phyloP scores from a whole-genome alignment of 2,113 vertebrate species.

The Eleginops maclovinus region DNA sequence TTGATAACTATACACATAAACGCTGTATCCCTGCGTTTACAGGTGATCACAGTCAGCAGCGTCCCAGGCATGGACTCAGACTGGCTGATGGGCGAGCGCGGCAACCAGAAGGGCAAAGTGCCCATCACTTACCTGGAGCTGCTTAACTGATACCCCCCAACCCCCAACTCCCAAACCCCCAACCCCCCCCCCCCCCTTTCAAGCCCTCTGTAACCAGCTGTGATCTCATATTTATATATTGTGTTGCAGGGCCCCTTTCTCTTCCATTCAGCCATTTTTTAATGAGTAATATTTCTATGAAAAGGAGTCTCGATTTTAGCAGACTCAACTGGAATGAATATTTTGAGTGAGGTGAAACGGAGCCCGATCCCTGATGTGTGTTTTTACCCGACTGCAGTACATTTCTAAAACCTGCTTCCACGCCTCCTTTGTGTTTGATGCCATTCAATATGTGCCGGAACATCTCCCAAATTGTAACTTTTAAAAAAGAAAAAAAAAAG shows the following conservation, averaged over 20 bases:
- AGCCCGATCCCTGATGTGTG: slow-evolving; percentile 25
- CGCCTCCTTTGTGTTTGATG: slow-evolving; percentile 81
- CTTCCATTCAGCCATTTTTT: slow-evolving; percentile 44
- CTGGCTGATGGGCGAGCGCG: slow-evolving; percentile 98
- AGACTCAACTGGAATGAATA: slow-evolving; percentile 33
- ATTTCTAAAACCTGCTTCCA: slow-evolving; percentile 84
- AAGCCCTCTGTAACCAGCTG: slow-evolving; percentile 57
- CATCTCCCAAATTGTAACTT: slow-evolving; percentile 56
- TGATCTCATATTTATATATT: slow-evolving; percentile 87
- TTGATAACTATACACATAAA: neutral
- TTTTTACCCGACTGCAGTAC: slow-evolving; percentile 78
- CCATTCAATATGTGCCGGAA: slow-evolving; percentile 80
- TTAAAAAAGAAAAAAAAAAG: neutral
- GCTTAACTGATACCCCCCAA: slow-evolving; percentile 87
- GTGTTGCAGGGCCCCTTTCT: slow-evolving; percentile 44
- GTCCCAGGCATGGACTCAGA: slow-evolving; percentile 96
- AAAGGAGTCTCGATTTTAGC: slow-evolving; percentile 12
- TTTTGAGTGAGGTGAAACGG: slow-evolving; percentile 18
- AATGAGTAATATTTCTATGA: slow-evolving; percentile 30
- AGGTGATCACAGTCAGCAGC: slow-evolving; percentile 97
- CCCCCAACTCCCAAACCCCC: neutral
- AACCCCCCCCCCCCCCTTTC: neutral
- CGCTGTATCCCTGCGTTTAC: neutral
- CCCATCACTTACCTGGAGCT: slow-evolving; percentile 99
- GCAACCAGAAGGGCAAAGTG: slow-evolving; percentile 97